Conservation (phyloP, 2,113 vertebrate genomes). For the Heterotilapia buettikoferi region DNA sequence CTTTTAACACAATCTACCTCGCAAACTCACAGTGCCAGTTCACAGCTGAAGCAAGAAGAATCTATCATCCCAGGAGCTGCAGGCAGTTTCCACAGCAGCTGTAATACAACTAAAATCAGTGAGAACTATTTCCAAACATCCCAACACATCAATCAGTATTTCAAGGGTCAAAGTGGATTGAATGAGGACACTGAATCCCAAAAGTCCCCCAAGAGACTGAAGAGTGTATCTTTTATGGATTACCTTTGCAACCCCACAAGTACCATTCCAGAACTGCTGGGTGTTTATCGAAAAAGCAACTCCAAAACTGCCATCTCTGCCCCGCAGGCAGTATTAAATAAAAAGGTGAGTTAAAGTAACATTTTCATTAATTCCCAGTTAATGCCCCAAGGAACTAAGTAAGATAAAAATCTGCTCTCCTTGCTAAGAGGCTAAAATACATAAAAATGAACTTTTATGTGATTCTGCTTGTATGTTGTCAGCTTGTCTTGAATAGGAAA, state of each 20-base stretch:
- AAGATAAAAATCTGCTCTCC: not conserved
- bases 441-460: not conserved
- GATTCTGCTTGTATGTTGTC: not conserved
- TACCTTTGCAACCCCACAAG: slow-evolving; percentile 38
- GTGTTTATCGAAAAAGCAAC: slow-evolving; percentile 23
- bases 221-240: slow-evolving; percentile 45
- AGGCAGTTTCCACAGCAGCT: slow-evolving; percentile 63
- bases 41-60: not conserved
- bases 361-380: not conserved
- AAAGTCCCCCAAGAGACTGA: not conserved
- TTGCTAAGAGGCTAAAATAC: not conserved
- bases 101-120: slow-evolving; percentile 46
- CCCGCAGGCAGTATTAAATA: not conserved
- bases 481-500: slow-evolving; percentile 30
- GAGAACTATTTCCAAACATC: slow-evolving; percentile 61
- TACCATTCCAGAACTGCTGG: slow-evolving; percentile 45
- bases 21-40: not conserved
- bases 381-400: not conserved
- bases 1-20: not conserved
- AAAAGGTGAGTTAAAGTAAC: slow-evolving; percentile 41
- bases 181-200: slow-evolving; percentile 11
- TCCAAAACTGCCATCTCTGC: not conserved
- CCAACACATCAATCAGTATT: slow-evolving; percentile 63
- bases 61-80: not conserved
- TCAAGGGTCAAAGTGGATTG: slow-evolving; percentile 31